These are phyloP conservation scores for Hybognathus amarus DNA, from an alignment of 2,797 vertebrate genomes.

Conservation along the genomic window DNA sequence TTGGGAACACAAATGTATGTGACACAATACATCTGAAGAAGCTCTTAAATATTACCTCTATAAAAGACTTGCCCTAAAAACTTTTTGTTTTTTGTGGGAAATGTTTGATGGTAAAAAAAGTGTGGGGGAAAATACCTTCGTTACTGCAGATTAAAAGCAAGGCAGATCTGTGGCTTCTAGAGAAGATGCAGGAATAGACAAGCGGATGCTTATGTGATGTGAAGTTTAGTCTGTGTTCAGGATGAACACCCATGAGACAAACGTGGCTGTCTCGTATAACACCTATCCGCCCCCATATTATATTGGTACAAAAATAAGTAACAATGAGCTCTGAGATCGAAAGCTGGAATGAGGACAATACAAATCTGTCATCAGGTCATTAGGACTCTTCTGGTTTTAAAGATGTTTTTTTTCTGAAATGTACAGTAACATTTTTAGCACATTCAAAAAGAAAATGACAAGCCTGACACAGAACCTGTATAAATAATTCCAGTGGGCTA, in stretches of 20 bases:
- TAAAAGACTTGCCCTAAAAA: not conserved
- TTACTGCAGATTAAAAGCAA: conserved; percentile 41
- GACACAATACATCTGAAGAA: conserved; percentile 26
- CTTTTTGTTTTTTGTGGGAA: conserved; percentile 26
- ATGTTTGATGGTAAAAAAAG: conserved; percentile 17
- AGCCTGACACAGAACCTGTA: conserved; percentile 47
- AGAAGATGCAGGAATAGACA: conserved; percentile 22
- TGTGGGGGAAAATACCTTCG: not conserved
- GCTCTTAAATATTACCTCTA: conserved; percentile 19
- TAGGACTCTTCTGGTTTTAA: conserved; percentile 17
- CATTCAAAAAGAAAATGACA: conserved; percentile 34
- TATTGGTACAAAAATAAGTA: conserved; percentile 24
- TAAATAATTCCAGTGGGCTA: conserved; percentile 59
- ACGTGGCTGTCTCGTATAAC: conserved; percentile 31
- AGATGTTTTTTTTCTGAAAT: not conserved
- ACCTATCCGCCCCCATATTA: conserved; percentile 22
- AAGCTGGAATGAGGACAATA: conserved; percentile 9
- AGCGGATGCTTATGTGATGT: conserved; percentile 34
- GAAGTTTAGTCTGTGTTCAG: conserved; percentile 27
- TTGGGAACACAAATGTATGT: conserved; percentile 2
- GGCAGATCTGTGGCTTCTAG: conserved; percentile 28
- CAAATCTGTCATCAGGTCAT: conserved; percentile 41
- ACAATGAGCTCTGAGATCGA: conserved; percentile 16
- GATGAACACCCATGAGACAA: conserved; percentile 33
- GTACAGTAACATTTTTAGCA: conserved; percentile 29